These are phyloP conservation scores for Papilio gigon DNA, from an alignment of 2,888 invertebrate species.

Conservation along the genomic window DNA sequence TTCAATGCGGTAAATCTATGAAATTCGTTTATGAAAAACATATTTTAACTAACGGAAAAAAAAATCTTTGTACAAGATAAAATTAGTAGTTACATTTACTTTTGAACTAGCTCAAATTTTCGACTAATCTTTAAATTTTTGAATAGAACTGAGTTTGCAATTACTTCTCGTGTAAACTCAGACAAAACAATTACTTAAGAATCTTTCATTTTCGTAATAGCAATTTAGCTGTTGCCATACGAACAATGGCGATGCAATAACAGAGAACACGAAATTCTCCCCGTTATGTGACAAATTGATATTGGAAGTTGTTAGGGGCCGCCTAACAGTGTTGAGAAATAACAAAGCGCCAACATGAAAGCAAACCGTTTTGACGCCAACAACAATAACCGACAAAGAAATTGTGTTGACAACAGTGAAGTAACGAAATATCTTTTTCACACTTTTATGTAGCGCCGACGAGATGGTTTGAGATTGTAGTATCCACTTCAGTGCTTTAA, in stretches of 20 bases:
- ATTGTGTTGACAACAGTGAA: slow-evolving; percentile 42
- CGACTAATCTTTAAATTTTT: too few species aligned
- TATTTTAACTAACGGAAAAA: neutral
- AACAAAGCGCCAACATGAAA: slow-evolving; percentile 43
- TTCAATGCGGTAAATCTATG: slow-evolving; percentile 1
- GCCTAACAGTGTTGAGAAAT: slow-evolving; percentile 32
- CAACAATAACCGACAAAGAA: slow-evolving; percentile 44
- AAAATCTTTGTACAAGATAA: neutral
- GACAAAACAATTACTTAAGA: neutral
- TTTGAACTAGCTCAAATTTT: neutral
- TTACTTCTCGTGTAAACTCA: neutral
- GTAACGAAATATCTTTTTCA: slow-evolving; percentile 41
- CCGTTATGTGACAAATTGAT: slow-evolving; percentile 29
- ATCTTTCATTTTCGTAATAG: neutral
- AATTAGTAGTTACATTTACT: neutral
- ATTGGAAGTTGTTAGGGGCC: slow-evolving; percentile 29
- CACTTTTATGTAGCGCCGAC: slow-evolving; percentile 40
- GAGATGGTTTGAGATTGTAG: slow-evolving; percentile 16
- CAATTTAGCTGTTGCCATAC: slow-evolving; percentile 6
- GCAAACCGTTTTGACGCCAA: slow-evolving; percentile 42
- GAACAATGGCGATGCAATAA: slow-evolving; percentile 17
- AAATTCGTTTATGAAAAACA: neutral
- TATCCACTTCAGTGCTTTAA: slow-evolving; percentile 7
- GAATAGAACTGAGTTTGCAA: too few species aligned
- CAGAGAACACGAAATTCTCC: slow-evolving; percentile 5